phyloP scores from a whole-genome alignment of 2,797 vertebrate species.

The Coracias cyanogaster region DNA sequence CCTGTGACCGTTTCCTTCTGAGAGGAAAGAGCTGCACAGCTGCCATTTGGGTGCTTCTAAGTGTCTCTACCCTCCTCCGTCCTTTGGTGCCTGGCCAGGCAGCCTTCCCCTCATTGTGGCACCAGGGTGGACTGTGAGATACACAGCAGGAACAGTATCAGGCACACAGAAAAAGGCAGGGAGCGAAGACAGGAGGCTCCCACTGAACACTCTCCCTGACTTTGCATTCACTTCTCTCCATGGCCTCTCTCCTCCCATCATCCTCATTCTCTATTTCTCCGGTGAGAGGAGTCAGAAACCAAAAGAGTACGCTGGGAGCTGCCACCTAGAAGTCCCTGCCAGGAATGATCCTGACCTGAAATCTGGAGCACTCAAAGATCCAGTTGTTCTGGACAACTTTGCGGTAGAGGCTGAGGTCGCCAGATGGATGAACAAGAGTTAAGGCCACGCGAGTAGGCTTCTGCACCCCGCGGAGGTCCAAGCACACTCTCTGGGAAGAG shows the following conservation, averaged over 20 bases:
- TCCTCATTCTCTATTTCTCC: not conserved
- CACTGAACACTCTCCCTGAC: not conserved
- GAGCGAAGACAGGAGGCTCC: not conserved
- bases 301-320: not conserved
- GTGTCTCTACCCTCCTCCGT: not conserved
- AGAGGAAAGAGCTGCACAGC: not conserved
- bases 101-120: not conserved
- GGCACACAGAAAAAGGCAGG: not conserved
- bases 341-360: constrained; percentile 12
- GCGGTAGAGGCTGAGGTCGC: constrained; percentile 61
- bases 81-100: not conserved
- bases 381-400: constrained; percentile 10
- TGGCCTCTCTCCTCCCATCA: not conserved
- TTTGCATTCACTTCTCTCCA: not conserved
- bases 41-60: not conserved
- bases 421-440: constrained; percentile 13
- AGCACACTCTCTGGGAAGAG: constrained; percentile 64
- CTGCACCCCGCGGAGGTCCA: constrained; percentile 68
- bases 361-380: constrained; percentile 52
- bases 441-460: constrained; percentile 53
- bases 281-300: not conserved
- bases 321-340: not conserved
- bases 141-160: not conserved
- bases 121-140: not conserved
- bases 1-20: not conserved